Conservation (phyloP, 2,113 vertebrate species). For the Thryonomys swinderianus region DNA sequence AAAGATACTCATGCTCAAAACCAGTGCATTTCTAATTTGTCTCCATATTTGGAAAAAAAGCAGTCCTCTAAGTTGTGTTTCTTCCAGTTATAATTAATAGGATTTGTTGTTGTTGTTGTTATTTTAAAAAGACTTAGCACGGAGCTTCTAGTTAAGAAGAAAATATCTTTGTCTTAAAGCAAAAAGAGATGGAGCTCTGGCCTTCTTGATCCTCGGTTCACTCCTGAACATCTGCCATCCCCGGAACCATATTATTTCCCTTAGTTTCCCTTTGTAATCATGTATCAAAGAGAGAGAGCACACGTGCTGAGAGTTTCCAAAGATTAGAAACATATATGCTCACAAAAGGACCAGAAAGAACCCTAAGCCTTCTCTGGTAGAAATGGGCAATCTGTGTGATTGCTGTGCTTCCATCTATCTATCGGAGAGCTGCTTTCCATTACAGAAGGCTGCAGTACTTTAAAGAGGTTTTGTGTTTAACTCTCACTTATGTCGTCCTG, state of each 20-base stretch:
- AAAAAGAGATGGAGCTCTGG: not conserved
- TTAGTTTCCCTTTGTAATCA: conserved; percentile 68
- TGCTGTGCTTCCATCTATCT: not conserved
- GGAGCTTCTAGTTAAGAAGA: not conserved
- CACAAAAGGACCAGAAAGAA: conserved; percentile 59
- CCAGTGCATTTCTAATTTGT: not conserved
- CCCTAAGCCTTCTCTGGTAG: conserved; percentile 14
- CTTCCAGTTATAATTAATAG: conserved; percentile 18
- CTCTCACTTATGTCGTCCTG: not conserved
- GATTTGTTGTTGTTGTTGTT: too few species aligned
- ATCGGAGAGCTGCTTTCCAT: conserved; percentile 26
- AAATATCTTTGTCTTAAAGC: conserved; percentile 26
- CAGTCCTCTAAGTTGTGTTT: not conserved
- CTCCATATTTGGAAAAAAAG: conserved; percentile 62
- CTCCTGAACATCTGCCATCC: conserved; percentile 56
- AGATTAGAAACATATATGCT: conserved; percentile 45
- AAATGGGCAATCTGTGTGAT: conserved; percentile 43
- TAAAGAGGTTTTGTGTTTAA: conserved; percentile 43
- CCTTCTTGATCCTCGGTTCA: conserved; percentile 48
- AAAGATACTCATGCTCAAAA: not conserved
- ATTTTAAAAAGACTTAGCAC: conserved; percentile 40
- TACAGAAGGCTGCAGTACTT: not conserved
- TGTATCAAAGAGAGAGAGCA: conserved; percentile 72
- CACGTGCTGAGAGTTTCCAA: conserved; percentile 52
- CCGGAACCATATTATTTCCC: conserved; percentile 43